These are phyloP conservation scores for Microcebus ravelobensis DNA, from an alignment of 2,113 vertebrate species.

Conservation along the genomic window DNA sequence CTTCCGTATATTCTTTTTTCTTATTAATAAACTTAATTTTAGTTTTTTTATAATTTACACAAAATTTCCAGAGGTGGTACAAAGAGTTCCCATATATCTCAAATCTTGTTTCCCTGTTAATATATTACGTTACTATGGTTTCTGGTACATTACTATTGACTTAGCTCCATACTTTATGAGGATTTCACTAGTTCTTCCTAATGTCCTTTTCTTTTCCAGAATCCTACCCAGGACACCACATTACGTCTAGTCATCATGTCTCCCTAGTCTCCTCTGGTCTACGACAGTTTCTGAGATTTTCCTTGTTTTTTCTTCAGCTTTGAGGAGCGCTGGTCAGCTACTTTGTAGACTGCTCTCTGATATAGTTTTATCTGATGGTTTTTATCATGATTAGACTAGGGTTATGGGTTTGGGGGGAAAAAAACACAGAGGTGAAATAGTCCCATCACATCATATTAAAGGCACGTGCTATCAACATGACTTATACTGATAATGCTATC, in stretches of 20 bases:
- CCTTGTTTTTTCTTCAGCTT: neutral
- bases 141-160: rapidly evolving
- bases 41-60: neutral
- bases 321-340: neutral
- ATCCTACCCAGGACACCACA: neutral
- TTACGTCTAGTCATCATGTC: neutral
- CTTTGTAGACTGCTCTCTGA: neutral
- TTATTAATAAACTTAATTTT: neutral
- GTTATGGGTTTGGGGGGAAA: neutral
- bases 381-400: neutral
- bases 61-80: neutral
- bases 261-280: neutral
- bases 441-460: neutral
- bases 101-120: neutral
- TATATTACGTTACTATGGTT: neutral
- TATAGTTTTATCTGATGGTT: neutral
- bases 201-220: neutral
- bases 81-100: neutral
- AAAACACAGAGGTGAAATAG: neutral
- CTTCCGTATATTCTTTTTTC: neutral
- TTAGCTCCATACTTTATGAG: neutral
- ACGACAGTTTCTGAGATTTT: neutral
- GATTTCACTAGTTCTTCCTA: neutral
- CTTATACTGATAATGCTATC: neutral
- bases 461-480: neutral